Evolutionary conservation across 2,888 invertebrate genomes (phyloP), one percentile per base, ranked within the genome.

Genomic region (Chloromyia formosa): DNA sequence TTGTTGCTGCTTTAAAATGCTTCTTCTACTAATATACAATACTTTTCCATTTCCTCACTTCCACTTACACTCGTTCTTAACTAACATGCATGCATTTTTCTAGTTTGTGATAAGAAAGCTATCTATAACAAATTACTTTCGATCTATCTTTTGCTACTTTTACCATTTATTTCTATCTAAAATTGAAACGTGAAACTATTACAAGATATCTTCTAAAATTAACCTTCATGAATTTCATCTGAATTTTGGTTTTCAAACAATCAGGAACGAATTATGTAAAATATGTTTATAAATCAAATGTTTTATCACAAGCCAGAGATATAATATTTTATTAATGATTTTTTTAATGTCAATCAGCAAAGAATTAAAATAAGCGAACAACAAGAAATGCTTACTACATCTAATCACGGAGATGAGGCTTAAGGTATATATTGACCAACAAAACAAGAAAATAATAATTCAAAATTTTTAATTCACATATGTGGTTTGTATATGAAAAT

Each of bases 321-420:
- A 4, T 42, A 71, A 58, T 56, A 56, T 35, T 35, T 35, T 7
- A 35, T 22, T 40, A 56, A 64, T 64, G 40, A 64, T 16, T 69
- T 68, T 54, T 68, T 45, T 68, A 68, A 68, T 64, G 20, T 22
- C n/a, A 56, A 58, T 35, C 71, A 71, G 71, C 71, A 71, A 71
- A 56, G 71, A 71, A 58, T 56, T 40, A 71, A 71, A 71, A 27
- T 56, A 71, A 71, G 20, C 16, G 56, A 53, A 40, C 56, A 71
- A 56, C 71, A 56, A 58, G 20, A 71, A 56, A 12, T 16, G 71
- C 71, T 71, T 71, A 69, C 53, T 69, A 71, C 71, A 56, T 42
- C 56, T 71, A 56, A 56, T 54, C 56, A 54, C 35, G 53, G 53
- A 71, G 58, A 71, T 35, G 42, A 71, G 7, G 71, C 71, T 71